Evolutionary conservation across 1,140 invertebrate genomes (phyloP), one percentile per base, ranked within the genome.

Genomic region (Heliconius congener): DNA sequence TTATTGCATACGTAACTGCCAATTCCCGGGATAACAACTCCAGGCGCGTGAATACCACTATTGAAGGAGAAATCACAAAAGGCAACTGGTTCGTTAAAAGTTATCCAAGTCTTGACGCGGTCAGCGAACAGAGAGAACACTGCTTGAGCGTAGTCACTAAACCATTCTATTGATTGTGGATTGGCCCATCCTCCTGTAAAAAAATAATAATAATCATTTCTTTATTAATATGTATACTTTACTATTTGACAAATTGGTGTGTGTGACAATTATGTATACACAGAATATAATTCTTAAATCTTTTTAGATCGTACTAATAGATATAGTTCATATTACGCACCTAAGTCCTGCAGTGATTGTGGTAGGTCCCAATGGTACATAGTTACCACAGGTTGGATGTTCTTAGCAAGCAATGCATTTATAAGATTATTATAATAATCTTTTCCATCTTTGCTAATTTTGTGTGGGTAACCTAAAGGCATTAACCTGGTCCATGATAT

Each of bases 21-120:
- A 57, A 57, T 57, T 11, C 55, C 55, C 9, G 55, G 18, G 19
- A 18, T 57, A 19, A 57, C 2, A 23, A 57, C 19, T 23, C 55
- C 55, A 2, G 55, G 55, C 19, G 55, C 55, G 55, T 57, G 55
- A 6, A 57, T 57, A 8, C 55, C 55, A 19, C 55, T 57, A 30
- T 94, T 94, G 86, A 96, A 96, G 11, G 95, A 95, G 11, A 86
- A 83, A 42, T 95, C 91, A 72, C 96, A 96, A 2, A 95, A 85
- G 37, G 95, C 92, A 80, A 95, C 90, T 0, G 96, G 96, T 87
- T 97, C 96, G 85, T 97, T 97, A 55, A 97, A 94, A 0, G 97
- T 97, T 3, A 96, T 95, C 96, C 96, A 97, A 57, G 90, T 83
- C 77, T 95, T 95, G 0, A 96, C 95, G 27, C 95, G 92, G 88